Evolutionary conservation across 2,797 vertebrate genomes (phyloP), one percentile per base, ranked within the genome.

Genomic region (Buphagus erythrorhynchus): DNA sequence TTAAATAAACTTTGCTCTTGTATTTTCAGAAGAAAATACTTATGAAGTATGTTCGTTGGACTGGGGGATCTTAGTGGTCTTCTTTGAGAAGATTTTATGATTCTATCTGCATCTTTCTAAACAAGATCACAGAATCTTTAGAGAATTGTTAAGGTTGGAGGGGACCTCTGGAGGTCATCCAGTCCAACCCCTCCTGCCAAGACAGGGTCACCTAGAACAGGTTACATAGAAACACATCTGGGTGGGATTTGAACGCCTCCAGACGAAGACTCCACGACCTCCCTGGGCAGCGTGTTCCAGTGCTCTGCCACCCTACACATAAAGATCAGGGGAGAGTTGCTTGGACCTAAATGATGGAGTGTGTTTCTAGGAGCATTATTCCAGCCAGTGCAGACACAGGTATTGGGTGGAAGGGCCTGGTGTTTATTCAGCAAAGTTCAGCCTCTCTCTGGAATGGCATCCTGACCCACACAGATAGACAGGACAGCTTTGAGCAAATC

Each of bases 401-500:
- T 10, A 3, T 3, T 1, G 4, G 18, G 18, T 36, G 13, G 26
- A 26, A 33, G 25, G 35, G 5, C 21, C 14, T 9, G 40, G 9
- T 7, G 2, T 13, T 67, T 36, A 25, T 54, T 13, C 49, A 51
- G 33, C 0, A 0, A 33, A 38, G 36, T 4, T 1, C 22, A n/a
- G 16, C 38, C 48, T 38, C 26, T 16, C 17, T 42, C 58, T 31
- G 45, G 29, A 62, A 55, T 6, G 19, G 19, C 3, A 1, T 35
- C 59, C n/a, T 49, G 43, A 15, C 40, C 49, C 54, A 20, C 54
- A 19, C 43, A n/a, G 18, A 26, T 4, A 1, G n/a, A 17, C 17
- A 28, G 21, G 31, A 13, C 55, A n/a, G 21, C 51, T 55, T 42
- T 29, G 26, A 63, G 14, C 31, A 35, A 36, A 20, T 26, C 31